A percentile compares a stretch with the other conserved stretches of the same genome.
Conservation (phyloP, 1,140 invertebrate genomes). For the Philotrypesis tridentata region DNA sequence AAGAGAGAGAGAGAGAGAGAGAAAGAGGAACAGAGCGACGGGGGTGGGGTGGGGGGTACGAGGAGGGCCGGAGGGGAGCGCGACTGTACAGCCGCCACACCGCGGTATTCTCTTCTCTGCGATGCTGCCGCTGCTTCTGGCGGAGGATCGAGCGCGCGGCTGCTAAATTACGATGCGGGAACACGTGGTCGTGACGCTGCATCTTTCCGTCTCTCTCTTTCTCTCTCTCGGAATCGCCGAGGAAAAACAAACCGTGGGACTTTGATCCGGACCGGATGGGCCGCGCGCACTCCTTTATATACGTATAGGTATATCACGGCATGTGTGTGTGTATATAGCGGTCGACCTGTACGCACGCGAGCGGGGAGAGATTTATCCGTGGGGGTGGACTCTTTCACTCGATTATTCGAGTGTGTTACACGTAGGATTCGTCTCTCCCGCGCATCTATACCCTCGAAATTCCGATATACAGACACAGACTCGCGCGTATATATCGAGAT, state of each 20-base stretch:
- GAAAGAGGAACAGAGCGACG: no score
- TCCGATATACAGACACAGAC: not conserved
- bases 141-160: not conserved
- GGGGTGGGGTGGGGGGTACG: not conserved
- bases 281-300: not conserved
- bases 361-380: no score
- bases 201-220: constrained; percentile 56
- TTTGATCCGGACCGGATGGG: not conserved
- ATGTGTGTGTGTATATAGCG: no score
- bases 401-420: no score
- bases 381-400: no score
- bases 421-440: no score
- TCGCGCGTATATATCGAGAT: not conserved
- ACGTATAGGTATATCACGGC: no score
- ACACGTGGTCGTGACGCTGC: constrained; percentile 40
- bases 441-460: constrained; percentile 8
- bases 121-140: not conserved
- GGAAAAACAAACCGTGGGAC: not conserved
- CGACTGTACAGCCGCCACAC: not conserved
- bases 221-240: constrained; percentile 40
- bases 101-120: not conserved
- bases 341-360: no score
- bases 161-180: constrained; percentile 16
- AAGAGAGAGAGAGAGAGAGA: no score
- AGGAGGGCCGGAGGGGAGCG: not conserved